Base-by-base conservation (phyloP, 1,140 invertebrate genomes). In the Triops cancriformis region DNA sequence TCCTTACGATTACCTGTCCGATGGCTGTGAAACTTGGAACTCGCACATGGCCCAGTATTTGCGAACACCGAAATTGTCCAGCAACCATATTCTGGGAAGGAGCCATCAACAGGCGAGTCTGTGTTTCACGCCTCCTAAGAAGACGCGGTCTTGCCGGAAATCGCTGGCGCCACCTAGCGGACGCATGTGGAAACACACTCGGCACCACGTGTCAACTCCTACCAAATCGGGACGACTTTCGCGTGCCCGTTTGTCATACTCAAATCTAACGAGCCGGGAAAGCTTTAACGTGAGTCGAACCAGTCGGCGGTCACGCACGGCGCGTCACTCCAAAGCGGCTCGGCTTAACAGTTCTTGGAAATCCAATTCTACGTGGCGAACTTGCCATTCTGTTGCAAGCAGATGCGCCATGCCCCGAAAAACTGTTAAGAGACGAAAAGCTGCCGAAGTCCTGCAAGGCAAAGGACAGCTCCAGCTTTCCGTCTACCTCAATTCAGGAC, bases 401-500 rank as follows among this genome's bases (percentile, higher is more conserved):
- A 64, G 18, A 18, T 1, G 51, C 51, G 7, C 51, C 51, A 6
- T 64, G 23, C 51, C 51, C 12, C n/a, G 37, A 10, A 31, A 28
- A 14, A 42, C 73, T 37, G 31, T 28, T 37, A 76, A 73, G 74
- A 73, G 42, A 78, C 73, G 42, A 5, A 78, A 73, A 43, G 73
- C 77, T 42, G 42, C 72, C 7, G 77, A 78, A 42, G 73, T 78
- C 18, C 31, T 78, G 42, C 73, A 78, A n/a, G 77, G 77, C 18
- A 78, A 78, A 78, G 77, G 77, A n/a, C 77, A 78, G 37, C 72
- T 78, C 23, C 72, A 78, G 42, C 41, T 79, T n/a, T 28, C 78
- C 9, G 73, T 79, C n/a, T 79, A 79, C 41, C 72, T 77, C 26
- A 79, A 79, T 73, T 75, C 78, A 1, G 78, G 78, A 18, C 75